Evolutionary conservation across 1,140 invertebrate genomes (phyloP), one percentile per base, ranked within the genome.

Genomic region (Aphis craccivora): DNA sequence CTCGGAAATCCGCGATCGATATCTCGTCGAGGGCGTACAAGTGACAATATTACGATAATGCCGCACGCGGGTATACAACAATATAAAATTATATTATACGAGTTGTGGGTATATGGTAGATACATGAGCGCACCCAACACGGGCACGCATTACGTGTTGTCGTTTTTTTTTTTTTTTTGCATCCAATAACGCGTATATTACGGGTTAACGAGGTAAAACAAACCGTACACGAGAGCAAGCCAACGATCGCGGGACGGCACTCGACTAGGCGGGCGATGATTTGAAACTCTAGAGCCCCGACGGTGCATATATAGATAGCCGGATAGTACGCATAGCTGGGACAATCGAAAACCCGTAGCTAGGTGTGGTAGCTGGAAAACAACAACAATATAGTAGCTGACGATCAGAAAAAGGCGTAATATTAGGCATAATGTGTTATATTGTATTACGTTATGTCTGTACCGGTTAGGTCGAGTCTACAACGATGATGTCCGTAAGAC

Each of bases 1-100:
- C 60, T 76, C 60, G 60, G 60, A 76, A 76, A 76, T 76, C 60
- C 60, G 60, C n/a, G n/a, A n/a, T 76, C 60, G 30, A 76, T 76
- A 76, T 76, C 60, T 76, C 60, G 30, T 76, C 60, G 60, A 11
- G n/a, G 60, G 60, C 60, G 60, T 76, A 76, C 30, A n/a, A 76
- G 60, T 76, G 60, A 76, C 60, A 76, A 76, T 76, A 76, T 76
- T 76, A n/a, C n/a, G 18, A 76, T n/a, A 18, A 14, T n/a, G n/a
- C 30, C 60, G 30, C 60, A 51, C 48, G 30, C 60, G 14, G 18
- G 30, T 5, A 51, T 18, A 51, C 48, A 51, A 14, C 48, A 18
- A 76, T 76, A 76, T n/a, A 18, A n/a, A n/a, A 76, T n/a, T 20
- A n/a, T 18, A 67, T 18, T 67, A 60, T 30, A 55, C 23, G 22